A percentile compares a stretch with the other conserved stretches of the same genome.
Evolutionary conservation across 2,888 invertebrate species (phyloP).

Genomic region (Ichneumoninae sp.): DNA sequence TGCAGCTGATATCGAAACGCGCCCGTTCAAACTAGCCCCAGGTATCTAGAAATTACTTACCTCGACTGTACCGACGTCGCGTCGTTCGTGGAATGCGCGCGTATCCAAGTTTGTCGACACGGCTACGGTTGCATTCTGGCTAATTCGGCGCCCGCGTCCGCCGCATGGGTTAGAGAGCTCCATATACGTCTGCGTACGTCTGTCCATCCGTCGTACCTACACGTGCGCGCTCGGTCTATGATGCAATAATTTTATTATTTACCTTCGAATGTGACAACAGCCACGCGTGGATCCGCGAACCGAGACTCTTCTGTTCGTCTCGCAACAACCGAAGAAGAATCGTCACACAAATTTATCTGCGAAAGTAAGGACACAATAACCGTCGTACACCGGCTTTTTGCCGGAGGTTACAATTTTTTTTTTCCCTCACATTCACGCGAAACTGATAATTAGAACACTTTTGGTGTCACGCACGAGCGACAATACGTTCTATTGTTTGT

Average conservation of each 20-base stretch:
- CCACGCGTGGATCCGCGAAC: not conserved
- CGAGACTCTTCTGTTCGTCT: not conserved
- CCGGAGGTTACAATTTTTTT: slow-evolving; percentile 9
- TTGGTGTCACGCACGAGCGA: not conserved
- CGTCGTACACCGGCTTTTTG: slow-evolving; percentile 2
- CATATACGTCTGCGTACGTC: slow-evolving; percentile 6
- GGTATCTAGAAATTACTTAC: not conserved
- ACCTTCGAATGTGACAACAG: not conserved
- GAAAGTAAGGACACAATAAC: not conserved
- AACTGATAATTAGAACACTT: not conserved
- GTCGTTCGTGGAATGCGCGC: not conserved
- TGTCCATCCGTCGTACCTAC: not conserved
- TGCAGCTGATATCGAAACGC: not conserved
- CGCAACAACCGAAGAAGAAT: not conserved
- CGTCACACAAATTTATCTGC: not conserved
- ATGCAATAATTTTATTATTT: slow-evolving; percentile 19
- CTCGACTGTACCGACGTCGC: not conserved
- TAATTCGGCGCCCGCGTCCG: slow-evolving; percentile 17
- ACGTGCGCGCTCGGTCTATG: not conserved
- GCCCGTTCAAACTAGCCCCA: not conserved
- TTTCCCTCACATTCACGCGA: not conserved
- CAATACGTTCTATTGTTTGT: not conserved
- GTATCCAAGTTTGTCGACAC: not conserved
- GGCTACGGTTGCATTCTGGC: slow-evolving; percentile 3
- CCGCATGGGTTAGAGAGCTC: slow-evolving; percentile 11